These are phyloP conservation scores for Burhinus bistriatus DNA, from an alignment of 2,113 vertebrate species.

Conservation along the genomic window DNA sequence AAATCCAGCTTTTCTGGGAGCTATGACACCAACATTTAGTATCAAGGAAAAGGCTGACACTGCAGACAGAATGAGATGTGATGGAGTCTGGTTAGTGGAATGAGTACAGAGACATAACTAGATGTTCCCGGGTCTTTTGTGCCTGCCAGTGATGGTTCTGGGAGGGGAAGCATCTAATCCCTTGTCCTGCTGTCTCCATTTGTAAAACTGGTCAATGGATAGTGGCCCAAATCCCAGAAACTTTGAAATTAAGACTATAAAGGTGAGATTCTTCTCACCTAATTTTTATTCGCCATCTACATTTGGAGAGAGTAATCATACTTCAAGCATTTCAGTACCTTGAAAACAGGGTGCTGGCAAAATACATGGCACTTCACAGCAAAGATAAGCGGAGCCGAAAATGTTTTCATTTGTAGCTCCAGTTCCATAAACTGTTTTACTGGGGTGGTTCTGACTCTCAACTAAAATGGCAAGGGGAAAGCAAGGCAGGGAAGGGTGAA, in stretches of 20 bases:
- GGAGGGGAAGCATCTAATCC: background rate
- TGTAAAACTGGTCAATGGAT: background rate
- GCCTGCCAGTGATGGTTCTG: background rate
- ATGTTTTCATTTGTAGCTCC: background rate
- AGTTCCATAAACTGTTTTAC: background rate
- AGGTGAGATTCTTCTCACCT: background rate
- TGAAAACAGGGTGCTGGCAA: background rate
- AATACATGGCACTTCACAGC: background rate
- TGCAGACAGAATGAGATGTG: background rate
- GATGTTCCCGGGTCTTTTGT: background rate
- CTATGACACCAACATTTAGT: background rate
- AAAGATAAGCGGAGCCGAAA: background rate
- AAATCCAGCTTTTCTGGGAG: background rate
- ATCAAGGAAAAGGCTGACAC: background rate
- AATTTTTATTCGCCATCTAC: background rate
- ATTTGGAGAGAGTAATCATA: background rate
- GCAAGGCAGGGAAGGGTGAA: background rate
- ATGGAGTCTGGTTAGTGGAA: background rate
- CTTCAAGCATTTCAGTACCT: background rate
- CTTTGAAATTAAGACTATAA: background rate
- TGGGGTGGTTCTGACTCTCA: background rate
- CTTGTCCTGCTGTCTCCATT: background rate
- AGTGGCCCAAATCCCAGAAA: background rate
- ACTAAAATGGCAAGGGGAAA: background rate
- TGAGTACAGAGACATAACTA: fast-evolving